Base-by-base conservation (phyloP, 2,797 vertebrate species). In the Eulemur coronatus region DNA sequence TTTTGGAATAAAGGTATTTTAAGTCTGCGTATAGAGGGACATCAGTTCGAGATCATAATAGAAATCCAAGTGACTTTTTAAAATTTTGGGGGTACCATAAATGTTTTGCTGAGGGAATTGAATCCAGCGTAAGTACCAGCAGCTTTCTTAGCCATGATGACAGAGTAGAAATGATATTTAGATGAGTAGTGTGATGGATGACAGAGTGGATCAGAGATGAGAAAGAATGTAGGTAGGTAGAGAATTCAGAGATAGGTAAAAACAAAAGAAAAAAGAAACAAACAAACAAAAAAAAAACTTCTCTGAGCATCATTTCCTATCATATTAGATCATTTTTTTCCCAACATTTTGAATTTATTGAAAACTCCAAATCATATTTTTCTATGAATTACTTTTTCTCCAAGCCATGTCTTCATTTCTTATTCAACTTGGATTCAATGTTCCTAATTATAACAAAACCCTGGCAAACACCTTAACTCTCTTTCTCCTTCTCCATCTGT, bases 321-420 rank as follows among this genome's bases (percentile, higher is more conserved):
- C 7, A 33, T 92, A 73, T 50, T 35, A 81, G 41, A 73, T 95
- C 30, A 48, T 82, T 52, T 78, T 94, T 91, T 94, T 4, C 55
- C 5, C 46, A 89, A 48, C 2, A 69, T 65, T 93, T 79, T 84
- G 33, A 59, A 30, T 61, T 93, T 70, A 41, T 13, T 73, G 9
- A 94, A 89, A 85, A 85, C 4, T 55, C 14, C 8, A 81, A 15
- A 35, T 85, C 28, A 73, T 55, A 84, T 94, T 86, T 93, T 94
- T 30, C 35, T 87, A 14, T 65, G 5, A 85, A 35, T 63, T 78
- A 17, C 7, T 75, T 14, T 84, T 81, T 28, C 48, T 81, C 20
- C 13, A 91, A 38, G 12, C 0, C n/a, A 57, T 11, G 0, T 50
- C 13, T 91, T 88, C 28, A 67, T 87, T 91, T 85, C n/a, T 63